Evolutionary conservation across 1,140 invertebrate species (phyloP), one percentile per base, ranked within the genome.

Genomic region (Hycleus cichorii): DNA sequence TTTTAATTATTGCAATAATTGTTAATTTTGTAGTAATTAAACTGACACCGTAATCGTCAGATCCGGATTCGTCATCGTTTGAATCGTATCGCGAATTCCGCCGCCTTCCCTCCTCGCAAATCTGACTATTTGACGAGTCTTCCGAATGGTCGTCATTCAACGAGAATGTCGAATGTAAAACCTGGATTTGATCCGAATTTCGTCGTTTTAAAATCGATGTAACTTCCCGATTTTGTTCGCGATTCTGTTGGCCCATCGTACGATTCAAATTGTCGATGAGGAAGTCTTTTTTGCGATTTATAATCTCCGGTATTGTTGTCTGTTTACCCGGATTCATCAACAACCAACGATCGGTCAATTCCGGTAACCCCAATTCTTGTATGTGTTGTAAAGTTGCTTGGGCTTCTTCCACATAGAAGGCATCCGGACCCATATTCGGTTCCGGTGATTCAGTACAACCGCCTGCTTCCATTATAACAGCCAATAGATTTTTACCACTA

Each of bases 401-500:
- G n/a, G 82, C 84, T 72, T 86, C 83, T 72, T 86, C 83, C 1
- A 87, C 80, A 58, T 82, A 83, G 69, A 81, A 80, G 55, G 79
- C 72, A 67, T 83, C 79, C 3, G 81, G 81, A 9, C 79, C 79
- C 54, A 74, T 73, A 58, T 76, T 74, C 24, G 78, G 76, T 53
- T 75, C 75, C 25, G 72, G 50, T 6, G 68, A 64, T 57, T 74
- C 69, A 5, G 71, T 72, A 51, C 72, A 70, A 32, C 83, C 81
- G 48, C 82, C 87, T 43, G 85, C 83, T 77, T 90, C 87, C 65
- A 91, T 81, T 39, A 90, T 70, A 2, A 86, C 83, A 3, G 80
- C 80, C 56, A 91, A 72, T 57, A 89, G 76, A 39, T 26, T 50
- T 38, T 38, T 49, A 11, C 81, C 85, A 67, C 83, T 83, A 6